phyloP scores from a whole-genome alignment of 2,888 invertebrate genomes.

The Phortica okadai region DNA sequence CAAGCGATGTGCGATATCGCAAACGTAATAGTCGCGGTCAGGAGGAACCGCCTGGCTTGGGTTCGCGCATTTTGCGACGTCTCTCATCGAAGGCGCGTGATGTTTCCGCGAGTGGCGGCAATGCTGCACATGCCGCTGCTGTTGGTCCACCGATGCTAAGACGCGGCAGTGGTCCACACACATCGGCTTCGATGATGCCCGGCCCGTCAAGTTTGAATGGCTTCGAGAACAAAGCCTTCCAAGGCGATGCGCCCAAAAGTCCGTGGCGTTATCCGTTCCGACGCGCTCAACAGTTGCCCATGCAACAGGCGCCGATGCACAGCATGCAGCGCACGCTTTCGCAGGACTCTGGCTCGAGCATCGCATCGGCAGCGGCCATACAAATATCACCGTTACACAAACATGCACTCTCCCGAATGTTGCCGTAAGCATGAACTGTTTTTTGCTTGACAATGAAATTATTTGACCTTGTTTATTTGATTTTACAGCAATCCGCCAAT shows the following conservation, averaged over 20 bases:
- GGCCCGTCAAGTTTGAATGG: slow-evolving; percentile 77
- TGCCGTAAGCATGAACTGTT: slow-evolving; percentile 72
- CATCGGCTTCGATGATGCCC: slow-evolving; percentile 17
- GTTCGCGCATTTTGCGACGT: slow-evolving; percentile 84
- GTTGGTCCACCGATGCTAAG: slow-evolving; percentile 47
- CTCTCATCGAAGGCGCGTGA: slow-evolving; percentile 85
- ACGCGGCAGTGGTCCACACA: slow-evolving; percentile 58
- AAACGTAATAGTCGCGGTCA: slow-evolving; percentile 80
- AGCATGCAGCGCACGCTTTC: slow-evolving; percentile 79
- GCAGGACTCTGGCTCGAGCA: slow-evolving; percentile 80
- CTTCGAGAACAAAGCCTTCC: slow-evolving; percentile 84
- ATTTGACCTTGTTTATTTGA: not conserved
- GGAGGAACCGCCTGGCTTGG: slow-evolving; percentile 80
- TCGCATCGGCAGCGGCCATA: slow-evolving; percentile 77
- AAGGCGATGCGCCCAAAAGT: slow-evolving; percentile 82
- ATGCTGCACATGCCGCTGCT: slow-evolving; percentile 28
- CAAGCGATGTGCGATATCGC: slow-evolving; percentile 83
- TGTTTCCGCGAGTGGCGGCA: slow-evolving; percentile 45
- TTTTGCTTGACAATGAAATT: not conserved
- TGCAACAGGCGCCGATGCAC: slow-evolving; percentile 62
- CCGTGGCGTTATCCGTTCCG: slow-evolving; percentile 85
- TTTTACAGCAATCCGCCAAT: slow-evolving; percentile 74
- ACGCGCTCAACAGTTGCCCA: slow-evolving; percentile 69
- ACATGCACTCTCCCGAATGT: slow-evolving; percentile 74
- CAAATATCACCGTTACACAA: slow-evolving; percentile 76